Conservation (phyloP, 2,888 invertebrate species). For the Thelaira solivaga region DNA sequence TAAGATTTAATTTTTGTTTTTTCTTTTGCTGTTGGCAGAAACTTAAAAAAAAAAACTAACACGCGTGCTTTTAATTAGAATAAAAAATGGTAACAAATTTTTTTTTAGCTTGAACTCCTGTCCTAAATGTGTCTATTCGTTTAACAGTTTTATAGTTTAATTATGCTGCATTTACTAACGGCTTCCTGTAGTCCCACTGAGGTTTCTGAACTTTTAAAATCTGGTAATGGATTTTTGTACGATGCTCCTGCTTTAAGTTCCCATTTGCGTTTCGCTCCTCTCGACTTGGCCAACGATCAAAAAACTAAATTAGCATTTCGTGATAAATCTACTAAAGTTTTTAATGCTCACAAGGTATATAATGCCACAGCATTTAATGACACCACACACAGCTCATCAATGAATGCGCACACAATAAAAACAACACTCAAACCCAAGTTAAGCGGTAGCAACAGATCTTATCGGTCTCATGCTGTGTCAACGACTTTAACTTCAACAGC, state of each 20-base stretch:
- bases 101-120: not conserved
- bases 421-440: not conserved
- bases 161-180: constrained; percentile 3
- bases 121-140: not conserved
- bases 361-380: too few relatives aligned
- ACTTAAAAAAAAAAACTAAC: too few relatives aligned
- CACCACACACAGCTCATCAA: too few relatives aligned
- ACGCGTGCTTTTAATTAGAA: not conserved
- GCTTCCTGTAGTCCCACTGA: constrained; percentile 62
- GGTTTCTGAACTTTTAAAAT: constrained; percentile 68
- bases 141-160: constrained; percentile 17
- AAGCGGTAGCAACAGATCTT: too few relatives aligned
- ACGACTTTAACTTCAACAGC: too few relatives aligned
- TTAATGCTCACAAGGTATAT: not conserved
- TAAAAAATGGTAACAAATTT: not conserved
- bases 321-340: not conserved
- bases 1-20: not conserved
- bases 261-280: constrained; percentile 64
- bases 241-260: constrained; percentile 66
- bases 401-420: not conserved
- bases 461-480: too few relatives aligned
- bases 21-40: not conserved
- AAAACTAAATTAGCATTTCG: constrained; percentile 37
- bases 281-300: constrained; percentile 67
- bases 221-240: constrained; percentile 71